Base-by-base conservation (phyloP, 2,113 vertebrate species). In the Hydrochoerus hydrochaeris region DNA sequence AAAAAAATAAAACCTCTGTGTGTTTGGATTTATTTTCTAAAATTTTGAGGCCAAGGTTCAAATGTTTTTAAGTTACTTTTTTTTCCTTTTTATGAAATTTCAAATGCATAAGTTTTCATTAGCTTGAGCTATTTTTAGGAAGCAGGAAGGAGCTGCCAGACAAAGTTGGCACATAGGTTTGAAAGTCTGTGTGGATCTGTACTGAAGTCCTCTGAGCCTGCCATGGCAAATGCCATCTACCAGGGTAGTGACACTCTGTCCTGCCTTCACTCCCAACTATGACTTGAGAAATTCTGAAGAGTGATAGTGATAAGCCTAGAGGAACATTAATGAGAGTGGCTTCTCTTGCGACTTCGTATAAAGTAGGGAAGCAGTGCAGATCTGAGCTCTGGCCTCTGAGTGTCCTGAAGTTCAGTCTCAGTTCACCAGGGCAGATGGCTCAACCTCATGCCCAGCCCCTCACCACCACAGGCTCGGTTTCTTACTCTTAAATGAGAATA, bases 1-100 rank as follows among this genome's bases (percentile, higher is more conserved):
- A 22, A 69, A 32, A 9, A 41, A 54, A 49, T 30, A 73, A 77
- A 49, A 57, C 30, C 78, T 75, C 28, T 41, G 17, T 84, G 57
- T 26, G 11, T 83, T 63, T 52, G 0, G 99, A 98, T 99, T 99
- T 99, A 99, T 99, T 99, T 99, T 98, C 98, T 96, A 97, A 98
- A 98, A 98, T 97, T 98, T 98, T 87, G 41, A 97, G 98, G 98
- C 98, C 98, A 98, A 97, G 97, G 16, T 96, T 97, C 85, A 84
- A 85, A 83, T 83, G 82, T 93, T 90, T 90, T n/a, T 32, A 38
- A 46, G 24, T 78, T 89, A 14, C 84, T 94, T 9, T 41, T 65
- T 54, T 78, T 84, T 57, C 77, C 96, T 98, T 98, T 98, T 91
- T 52, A 78, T 7, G 63, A 95, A 95, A 98, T 88, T 91, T 93